These are phyloP conservation scores for Stenopsyche tienmushanensis DNA, from an alignment of 1,140 invertebrate species.

Conservation along the genomic window DNA sequence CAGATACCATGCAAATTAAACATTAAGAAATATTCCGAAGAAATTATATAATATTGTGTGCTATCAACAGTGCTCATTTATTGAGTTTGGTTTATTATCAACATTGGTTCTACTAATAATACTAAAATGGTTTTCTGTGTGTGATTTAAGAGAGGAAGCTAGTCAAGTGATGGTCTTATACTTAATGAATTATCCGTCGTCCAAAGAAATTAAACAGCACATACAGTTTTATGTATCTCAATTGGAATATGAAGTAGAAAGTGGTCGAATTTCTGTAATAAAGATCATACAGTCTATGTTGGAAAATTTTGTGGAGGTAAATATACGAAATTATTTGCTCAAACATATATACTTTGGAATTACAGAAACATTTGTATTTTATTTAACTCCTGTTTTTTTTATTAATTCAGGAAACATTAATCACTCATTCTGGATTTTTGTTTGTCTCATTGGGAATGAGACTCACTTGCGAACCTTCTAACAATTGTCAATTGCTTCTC, in stretches of 20 bases:
- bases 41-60: no score
- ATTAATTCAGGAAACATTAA: slow-evolving; percentile 61
- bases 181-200: slow-evolving; percentile 80
- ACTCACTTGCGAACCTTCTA: slow-evolving; percentile 72
- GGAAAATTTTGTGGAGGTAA: slow-evolving; percentile 71
- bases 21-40: no score
- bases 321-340: no score
- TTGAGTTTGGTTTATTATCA: no score
- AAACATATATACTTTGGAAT: neutral
- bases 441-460: slow-evolving; percentile 72
- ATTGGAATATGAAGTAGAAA: slow-evolving; percentile 74
- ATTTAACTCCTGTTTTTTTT: slow-evolving; percentile 32
- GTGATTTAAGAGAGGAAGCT: slow-evolving; percentile 64
- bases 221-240: slow-evolving; percentile 82
- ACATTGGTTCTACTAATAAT: no score
- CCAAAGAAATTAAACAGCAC: slow-evolving; percentile 67
- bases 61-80: no score
- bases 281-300: slow-evolving; percentile 81
- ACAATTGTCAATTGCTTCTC: slow-evolving; percentile 64
- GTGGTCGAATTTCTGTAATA: slow-evolving; percentile 80
- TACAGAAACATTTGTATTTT: slow-evolving; percentile 4
- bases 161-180: slow-evolving; percentile 72
- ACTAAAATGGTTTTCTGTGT: no score
- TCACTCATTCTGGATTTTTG: slow-evolving; percentile 64
- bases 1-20: no score